phyloP scores from a whole-genome alignment of 2,113 vertebrate species.

The Vidua macroura region DNA sequence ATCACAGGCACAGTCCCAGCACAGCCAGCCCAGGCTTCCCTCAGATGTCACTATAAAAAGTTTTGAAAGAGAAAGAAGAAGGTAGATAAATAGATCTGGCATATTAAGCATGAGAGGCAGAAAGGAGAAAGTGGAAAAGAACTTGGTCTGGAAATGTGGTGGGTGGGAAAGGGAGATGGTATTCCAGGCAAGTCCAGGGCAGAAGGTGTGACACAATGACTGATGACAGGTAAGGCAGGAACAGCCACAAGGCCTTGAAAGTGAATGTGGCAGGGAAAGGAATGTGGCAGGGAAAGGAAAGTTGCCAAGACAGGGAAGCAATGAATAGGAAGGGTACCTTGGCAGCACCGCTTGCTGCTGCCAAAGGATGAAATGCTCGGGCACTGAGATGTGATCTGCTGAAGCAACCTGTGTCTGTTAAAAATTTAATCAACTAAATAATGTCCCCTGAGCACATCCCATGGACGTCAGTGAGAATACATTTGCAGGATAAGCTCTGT shows the following conservation, averaged over 20 bases:
- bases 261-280: not conserved
- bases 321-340: not conserved
- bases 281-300: not conserved
- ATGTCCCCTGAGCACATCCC: not conserved
- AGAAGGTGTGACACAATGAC: not conserved
- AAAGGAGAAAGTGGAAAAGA: not conserved
- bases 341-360: not conserved
- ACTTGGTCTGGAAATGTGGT: not conserved
- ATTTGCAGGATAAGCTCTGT: not conserved
- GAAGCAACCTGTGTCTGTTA: not conserved
- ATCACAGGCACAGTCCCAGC: not conserved
- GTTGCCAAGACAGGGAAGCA: not conserved
- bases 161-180: not conserved
- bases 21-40: not conserved
- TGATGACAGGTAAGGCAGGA: not conserved
- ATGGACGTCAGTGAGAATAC: not conserved
- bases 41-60: not conserved
- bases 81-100: not conserved
- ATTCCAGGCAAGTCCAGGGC: not conserved
- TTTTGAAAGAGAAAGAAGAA: not conserved
- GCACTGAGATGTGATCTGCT: not conserved
- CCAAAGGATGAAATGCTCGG: not conserved
- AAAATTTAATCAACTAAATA: not conserved
- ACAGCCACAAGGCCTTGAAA: not conserved
- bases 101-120: not conserved